Base-by-base conservation (phyloP, 2,113 vertebrate genomes). In the Salvator merianae region DNA sequence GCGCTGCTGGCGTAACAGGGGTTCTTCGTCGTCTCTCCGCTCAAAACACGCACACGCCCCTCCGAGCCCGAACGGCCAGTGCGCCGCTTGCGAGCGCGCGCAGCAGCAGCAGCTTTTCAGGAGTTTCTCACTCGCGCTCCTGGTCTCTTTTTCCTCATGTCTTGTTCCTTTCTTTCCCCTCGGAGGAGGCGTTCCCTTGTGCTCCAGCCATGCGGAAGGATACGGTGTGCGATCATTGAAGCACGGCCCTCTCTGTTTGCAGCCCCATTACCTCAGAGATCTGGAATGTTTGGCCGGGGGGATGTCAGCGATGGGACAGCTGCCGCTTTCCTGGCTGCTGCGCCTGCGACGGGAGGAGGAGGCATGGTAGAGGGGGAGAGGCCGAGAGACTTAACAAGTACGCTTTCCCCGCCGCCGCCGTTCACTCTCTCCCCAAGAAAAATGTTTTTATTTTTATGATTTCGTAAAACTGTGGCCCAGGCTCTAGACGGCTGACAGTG, bases 231-330 rank as follows among this genome's bases (percentile, higher is more conserved):
- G 91, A 93, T 91, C 92, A 90, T 91, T 88, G 90, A 93, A 87
- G 89, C 77, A 2, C 89, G 90, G 88, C 79, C 89, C 93, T 90
- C 86, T 88, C 85, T 91, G 91, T 92, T 93, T 88, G 93, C 81
- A 92, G 96, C 92, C 94, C 83, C 93, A 97, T 99, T 96, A 98
- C 97, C 96, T 98, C 98, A 98, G 96, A 95, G 95, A 95, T 95
- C 94, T 97, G 98, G 98, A 98, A 99, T 99, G 98, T 95, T 80
- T 93, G 95, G 94, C 95, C 92, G 93, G 88, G 96, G 96, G 96
- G 95, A 96, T 97, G 96, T 88, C 89, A 92, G 94, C 94, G 94
- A 94, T 92, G 95, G 92, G 95, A 95, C 95, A 96, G 96, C 95
- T 53, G 72, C 81, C 92, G 88, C 92, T 91, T 59, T 59, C 55